A percentile compares a stretch with the other conserved stretches of the same genome.
These are phyloP conservation scores for Porites cylindrica DNA, from an alignment of 92 coral and sea anemone genomes.

Conservation along the genomic window DNA sequence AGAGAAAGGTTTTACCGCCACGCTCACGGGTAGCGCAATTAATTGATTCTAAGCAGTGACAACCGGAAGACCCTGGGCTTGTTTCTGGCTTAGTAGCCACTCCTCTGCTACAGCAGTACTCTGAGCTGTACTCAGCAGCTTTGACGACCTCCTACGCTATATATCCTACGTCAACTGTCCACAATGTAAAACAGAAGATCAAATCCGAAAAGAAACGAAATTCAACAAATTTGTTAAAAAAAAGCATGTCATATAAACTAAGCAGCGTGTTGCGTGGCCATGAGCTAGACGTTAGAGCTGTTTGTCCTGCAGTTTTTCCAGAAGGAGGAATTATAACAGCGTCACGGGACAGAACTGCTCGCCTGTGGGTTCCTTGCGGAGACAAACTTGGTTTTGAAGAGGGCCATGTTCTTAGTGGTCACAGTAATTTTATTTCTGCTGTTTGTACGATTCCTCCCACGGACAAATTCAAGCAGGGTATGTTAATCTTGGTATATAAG, in stretches of 20 bases:
- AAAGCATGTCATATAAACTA: conserved; percentile 84
- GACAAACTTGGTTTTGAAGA: conserved; percentile 75
- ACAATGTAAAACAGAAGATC: background rate
- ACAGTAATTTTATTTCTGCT: conserved; percentile 92
- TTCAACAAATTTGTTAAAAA: too few relatives aligned
- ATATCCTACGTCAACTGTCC: conserved; percentile 10
- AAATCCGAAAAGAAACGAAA: background rate
- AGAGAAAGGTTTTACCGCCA: too few relatives aligned
- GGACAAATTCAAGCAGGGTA: conserved; percentile 92
- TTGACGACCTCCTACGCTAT: background rate
- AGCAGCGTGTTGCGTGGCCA: conserved; percentile 95
- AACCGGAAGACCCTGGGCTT: too few relatives aligned
- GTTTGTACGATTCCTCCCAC: conserved; percentile 89
- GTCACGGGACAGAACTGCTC: conserved; percentile 89
- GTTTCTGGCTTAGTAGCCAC: background rate
- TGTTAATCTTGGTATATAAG: background rate
- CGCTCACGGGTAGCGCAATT: too few relatives aligned
- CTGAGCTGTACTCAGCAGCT: too few relatives aligned
- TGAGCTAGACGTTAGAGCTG: conserved; percentile 96
- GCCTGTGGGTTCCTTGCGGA: conserved; percentile 85
- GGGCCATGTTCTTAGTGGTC: conserved; percentile 94
- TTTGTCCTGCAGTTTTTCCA: conserved; percentile 88
- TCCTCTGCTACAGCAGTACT: background rate
- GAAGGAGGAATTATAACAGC: conserved; percentile 88
- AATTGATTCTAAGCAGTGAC: too few relatives aligned